Percentiles rank a stretch among this genome's conserved stretches.
Conservation (phyloP, 2,888 invertebrate genomes). For the Boloria selene region DNA sequence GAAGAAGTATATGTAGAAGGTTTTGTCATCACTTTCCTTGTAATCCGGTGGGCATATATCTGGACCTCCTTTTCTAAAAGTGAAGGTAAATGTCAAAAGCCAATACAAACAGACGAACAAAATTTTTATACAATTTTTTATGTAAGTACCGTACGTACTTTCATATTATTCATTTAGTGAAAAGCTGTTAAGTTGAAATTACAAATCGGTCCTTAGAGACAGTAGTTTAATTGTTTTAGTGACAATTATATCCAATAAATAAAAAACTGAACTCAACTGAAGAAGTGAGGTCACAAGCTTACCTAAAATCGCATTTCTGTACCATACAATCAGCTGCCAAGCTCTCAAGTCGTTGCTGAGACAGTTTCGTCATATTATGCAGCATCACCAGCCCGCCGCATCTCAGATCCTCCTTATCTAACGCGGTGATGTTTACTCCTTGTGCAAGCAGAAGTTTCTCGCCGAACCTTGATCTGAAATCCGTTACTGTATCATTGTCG, state of each 20-base stretch:
- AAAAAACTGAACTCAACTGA: slow-evolving; percentile 4
- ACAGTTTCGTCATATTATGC: slow-evolving; percentile 84
- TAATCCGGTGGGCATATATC: slow-evolving; percentile 91
- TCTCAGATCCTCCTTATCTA: slow-evolving; percentile 88
- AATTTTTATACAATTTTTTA: no score
- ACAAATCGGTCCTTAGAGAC: no score
- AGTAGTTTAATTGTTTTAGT: no score
- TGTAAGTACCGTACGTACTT: no score
- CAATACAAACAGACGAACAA: no score
- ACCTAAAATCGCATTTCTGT: slow-evolving; percentile 88
- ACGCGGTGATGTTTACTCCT: slow-evolving; percentile 87
- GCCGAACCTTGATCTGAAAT: slow-evolving; percentile 87
- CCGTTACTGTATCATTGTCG: slow-evolving; percentile 88
- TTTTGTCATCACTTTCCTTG: slow-evolving; percentile 88
- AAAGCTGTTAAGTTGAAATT: no score
- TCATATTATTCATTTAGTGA: no score
- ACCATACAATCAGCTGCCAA: slow-evolving; percentile 88
- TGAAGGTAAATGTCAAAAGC: not conserved
- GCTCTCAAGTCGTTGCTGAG: slow-evolving; percentile 81
- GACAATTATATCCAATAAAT: slow-evolving; percentile 40
- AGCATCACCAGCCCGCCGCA: slow-evolving; percentile 88
- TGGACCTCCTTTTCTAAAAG: slow-evolving; percentile 86
- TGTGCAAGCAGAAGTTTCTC: slow-evolving; percentile 84
- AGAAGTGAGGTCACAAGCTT: slow-evolving; percentile 26
- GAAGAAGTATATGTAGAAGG: slow-evolving; percentile 92